phyloP scores from a whole-genome alignment of 2,888 invertebrate genomes.

The Trichacis sp. region DNA sequence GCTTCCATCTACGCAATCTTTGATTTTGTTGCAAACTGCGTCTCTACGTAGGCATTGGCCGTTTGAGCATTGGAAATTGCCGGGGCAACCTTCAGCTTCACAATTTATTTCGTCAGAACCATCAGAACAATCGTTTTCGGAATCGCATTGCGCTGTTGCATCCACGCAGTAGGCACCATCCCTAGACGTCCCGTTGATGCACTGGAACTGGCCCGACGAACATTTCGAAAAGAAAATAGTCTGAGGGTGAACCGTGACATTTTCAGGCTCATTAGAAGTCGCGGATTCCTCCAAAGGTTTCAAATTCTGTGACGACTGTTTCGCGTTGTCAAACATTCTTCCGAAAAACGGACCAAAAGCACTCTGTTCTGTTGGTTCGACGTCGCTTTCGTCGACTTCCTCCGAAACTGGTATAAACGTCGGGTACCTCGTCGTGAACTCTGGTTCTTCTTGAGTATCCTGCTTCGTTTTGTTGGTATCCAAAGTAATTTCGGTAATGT shows the following conservation, averaged over 20 bases:
- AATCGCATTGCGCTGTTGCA: constrained; percentile 71
- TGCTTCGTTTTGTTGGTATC: constrained; percentile 11
- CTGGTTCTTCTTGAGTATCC: constrained; percentile 8
- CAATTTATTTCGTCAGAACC: constrained; percentile 75
- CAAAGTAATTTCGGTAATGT: constrained; percentile 26
- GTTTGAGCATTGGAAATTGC: constrained; percentile 73
- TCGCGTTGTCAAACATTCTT: background rate
- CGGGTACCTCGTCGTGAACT: constrained; percentile 42
- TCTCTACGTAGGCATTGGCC: constrained; percentile 74
- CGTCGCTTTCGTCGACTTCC: constrained; percentile 50
- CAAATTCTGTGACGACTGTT: background rate
- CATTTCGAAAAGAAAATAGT: constrained; percentile 70
- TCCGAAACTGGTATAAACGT: constrained; percentile 63
- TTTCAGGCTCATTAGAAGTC: background rate
- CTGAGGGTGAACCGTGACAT: background rate
- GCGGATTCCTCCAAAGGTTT: background rate
- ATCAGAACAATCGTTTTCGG: constrained; percentile 74
- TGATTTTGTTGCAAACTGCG: constrained; percentile 75
- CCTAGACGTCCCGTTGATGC: constrained; percentile 73
- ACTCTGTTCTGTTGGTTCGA: constrained; percentile 36
- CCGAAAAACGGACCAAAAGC: constrained; percentile 21
- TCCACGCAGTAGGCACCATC: constrained; percentile 74
- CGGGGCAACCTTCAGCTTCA: constrained; percentile 72
- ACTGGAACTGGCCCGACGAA: constrained; percentile 73
- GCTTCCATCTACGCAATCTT: constrained; percentile 74